Evolutionary conservation across 2,888 invertebrate genomes (phyloP).

Genomic region (Mamestra brassicae): DNA sequence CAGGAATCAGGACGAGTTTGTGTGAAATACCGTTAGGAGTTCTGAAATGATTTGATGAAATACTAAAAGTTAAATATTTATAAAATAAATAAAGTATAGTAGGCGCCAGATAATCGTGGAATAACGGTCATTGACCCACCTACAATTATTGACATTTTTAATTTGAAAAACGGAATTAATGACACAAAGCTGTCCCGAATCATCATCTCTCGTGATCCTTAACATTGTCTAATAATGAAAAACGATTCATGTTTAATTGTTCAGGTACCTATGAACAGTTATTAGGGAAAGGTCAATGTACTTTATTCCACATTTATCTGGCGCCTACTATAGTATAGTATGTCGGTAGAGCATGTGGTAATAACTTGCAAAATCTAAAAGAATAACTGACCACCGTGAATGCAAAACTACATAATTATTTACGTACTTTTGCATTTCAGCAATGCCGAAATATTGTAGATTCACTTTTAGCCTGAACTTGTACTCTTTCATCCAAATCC

Average conservation of each 20-base stretch:
- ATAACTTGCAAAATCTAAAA: neutral
- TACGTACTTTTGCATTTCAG: neutral
- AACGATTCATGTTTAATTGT: too few relatives aligned
- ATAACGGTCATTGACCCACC: too few relatives aligned
- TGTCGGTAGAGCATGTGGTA: neutral
- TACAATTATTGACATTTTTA: too few relatives aligned
- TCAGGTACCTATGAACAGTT: too few relatives aligned
- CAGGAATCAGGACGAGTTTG: neutral
- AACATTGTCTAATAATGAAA: too few relatives aligned
- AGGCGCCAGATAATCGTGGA: too few relatives aligned
- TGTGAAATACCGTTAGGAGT: neutral
- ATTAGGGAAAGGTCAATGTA: too few relatives aligned
- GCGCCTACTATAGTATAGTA: neutral
- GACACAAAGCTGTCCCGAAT: too few relatives aligned
- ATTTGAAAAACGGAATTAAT: too few relatives aligned
- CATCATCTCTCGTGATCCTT: too few relatives aligned
- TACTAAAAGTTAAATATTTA: neutral
- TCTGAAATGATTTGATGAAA: neutral
- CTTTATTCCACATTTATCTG: too few relatives aligned
- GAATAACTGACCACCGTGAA: conserved; percentile 7
- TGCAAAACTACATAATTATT: neutral
- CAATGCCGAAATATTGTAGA: conserved; percentile 4
- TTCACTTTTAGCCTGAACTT: conserved; percentile 9
- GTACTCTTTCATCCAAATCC: neutral
- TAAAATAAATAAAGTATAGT: neutral